A percentile compares a stretch with the other conserved stretches of the same genome.
Conservation (phyloP, 2,113 vertebrate genomes). For the Cryptoleucopteryx plumbea region DNA sequence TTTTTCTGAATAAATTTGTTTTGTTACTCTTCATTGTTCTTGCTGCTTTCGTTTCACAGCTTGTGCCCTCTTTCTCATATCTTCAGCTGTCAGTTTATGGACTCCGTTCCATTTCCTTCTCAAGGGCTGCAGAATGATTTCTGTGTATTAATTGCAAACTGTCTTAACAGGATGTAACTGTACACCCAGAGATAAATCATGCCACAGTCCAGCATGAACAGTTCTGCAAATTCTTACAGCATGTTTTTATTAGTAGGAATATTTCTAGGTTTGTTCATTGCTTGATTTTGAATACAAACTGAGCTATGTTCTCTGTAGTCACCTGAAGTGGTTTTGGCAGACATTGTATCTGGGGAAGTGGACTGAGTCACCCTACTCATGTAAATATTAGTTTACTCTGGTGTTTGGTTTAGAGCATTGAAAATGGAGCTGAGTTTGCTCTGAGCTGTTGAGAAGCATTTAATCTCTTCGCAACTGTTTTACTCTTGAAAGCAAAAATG, state of each 20-base stretch:
- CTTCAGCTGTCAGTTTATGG: neutral
- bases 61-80: neutral
- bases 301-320: neutral
- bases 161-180: neutral
- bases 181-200: neutral
- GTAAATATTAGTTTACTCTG: neutral
- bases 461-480: neutral
- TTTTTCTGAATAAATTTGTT: neutral
- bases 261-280: neutral
- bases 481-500: neutral
- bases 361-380: neutral
- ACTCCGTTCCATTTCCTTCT: neutral
- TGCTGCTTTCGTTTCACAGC: neutral
- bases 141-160: neutral
- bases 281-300: neutral
- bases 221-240: neutral
- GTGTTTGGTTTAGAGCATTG: neutral
- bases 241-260: neutral
- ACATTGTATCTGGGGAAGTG: neutral
- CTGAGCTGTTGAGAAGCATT: neutral
- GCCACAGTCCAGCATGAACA: neutral
- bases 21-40: neutral
- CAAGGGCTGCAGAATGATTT: neutral
- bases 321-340: neutral
- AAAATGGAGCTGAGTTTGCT: neutral